These are phyloP conservation scores for Orthosia incerta DNA, from an alignment of 2,888 invertebrate species.

Conservation along the genomic window DNA sequence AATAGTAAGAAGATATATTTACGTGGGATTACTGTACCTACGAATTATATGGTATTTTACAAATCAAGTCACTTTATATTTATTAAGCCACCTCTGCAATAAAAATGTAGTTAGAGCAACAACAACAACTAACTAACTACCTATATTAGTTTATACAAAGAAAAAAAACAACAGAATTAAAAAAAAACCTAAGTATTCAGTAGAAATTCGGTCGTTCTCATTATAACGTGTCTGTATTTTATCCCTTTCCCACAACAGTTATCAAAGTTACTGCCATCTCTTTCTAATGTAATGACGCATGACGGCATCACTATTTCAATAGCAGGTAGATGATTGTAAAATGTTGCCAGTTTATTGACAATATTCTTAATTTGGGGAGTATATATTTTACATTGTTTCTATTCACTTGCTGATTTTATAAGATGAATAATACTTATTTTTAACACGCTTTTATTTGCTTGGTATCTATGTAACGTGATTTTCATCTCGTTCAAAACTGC, in stretches of 20 bases:
- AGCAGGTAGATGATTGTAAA: constrained; percentile 44
- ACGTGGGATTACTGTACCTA: too few relatives aligned
- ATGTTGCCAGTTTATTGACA: constrained; percentile 32
- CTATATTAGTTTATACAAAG: neutral
- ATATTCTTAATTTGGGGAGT: constrained; percentile 9
- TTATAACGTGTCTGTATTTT: neutral
- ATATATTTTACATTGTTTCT: neutral
- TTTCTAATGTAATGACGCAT: constrained; percentile 59
- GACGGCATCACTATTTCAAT: constrained; percentile 64
- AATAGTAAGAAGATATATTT: too few relatives aligned
- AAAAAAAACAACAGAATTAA: neutral
- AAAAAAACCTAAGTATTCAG: neutral
- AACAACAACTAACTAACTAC: too few relatives aligned
- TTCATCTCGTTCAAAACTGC: too few relatives aligned
- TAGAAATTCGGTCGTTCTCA: constrained; percentile 7
- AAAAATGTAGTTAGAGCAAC: neutral
- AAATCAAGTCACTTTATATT: neutral
- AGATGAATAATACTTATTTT: too few relatives aligned
- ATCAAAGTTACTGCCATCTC: constrained; percentile 36
- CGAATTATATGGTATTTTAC: neutral
- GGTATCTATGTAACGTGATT: too few relatives aligned
- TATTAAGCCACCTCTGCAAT: neutral
- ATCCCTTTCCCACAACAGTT: constrained; percentile 46
- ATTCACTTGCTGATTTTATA: neutral
- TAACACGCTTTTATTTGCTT: too few relatives aligned